Percentiles rank a stretch among this genome's conserved stretches.
phyloP scores from a whole-genome alignment of 1,140 invertebrate species.

The Uloborus diversus region DNA sequence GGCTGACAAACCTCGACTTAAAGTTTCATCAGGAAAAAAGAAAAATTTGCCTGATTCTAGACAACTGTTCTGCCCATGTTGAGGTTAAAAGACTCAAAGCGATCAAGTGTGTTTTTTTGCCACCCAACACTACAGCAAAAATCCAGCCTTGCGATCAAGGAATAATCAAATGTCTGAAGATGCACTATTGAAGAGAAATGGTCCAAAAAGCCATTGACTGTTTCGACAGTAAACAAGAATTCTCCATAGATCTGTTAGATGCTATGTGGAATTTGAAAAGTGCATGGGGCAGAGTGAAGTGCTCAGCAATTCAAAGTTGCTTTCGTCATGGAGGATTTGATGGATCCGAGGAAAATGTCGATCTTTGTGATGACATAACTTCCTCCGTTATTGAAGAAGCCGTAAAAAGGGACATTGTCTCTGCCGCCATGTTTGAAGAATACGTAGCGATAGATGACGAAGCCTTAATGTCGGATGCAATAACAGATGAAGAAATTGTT shows the following conservation, averaged over 20 bases:
- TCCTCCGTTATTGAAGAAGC: no score
- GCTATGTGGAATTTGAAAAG: neutral
- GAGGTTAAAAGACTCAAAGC: neutral
- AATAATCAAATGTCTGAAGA: neutral
- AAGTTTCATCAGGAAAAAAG: neutral
- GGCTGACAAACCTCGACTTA: neutral
- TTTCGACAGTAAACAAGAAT: neutral
- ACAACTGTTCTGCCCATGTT: no score
- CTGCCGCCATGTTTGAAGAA: no score
- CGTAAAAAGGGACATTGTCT: no score
- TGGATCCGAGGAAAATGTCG: no score
- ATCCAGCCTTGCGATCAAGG: neutral
- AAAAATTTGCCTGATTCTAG: neutral
- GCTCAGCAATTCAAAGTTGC: no score
- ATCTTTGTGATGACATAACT: no score
- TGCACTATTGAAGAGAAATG: neutral
- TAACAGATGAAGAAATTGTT: no score
- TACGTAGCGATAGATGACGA: no score
- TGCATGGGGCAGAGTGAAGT: neutral
- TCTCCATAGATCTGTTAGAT: neutral
- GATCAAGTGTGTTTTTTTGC: neutral
- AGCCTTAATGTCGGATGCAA: no score
- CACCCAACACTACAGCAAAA: neutral
- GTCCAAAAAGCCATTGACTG: neutral
- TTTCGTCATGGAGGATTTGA: no score